phyloP scores from a whole-genome alignment of 2,888 invertebrate species.

The Cistogaster globosa region DNA sequence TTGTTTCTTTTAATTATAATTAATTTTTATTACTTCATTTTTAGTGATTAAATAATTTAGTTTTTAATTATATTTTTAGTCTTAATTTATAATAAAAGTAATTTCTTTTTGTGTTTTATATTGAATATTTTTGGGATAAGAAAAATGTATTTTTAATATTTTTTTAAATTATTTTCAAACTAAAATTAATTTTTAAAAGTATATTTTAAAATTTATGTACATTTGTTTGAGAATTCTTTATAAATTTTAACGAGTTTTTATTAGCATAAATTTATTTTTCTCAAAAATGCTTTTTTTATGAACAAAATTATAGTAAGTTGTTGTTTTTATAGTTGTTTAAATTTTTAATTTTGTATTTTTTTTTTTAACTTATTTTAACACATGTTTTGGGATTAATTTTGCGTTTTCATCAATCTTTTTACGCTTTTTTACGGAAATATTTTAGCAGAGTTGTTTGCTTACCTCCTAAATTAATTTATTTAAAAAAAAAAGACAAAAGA shows the following conservation, averaged over 20 bases:
- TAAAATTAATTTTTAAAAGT: conserved; percentile 38
- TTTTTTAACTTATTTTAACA: conserved; percentile 45
- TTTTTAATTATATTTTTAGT: conserved; percentile 31
- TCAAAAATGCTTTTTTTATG: conserved; percentile 15
- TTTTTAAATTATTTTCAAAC: conserved; percentile 30
- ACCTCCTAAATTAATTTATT: conserved; percentile 64
- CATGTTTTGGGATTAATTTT: conserved; percentile 36
- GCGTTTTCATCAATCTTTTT: conserved; percentile 47
- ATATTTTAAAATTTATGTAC: conserved; percentile 53
- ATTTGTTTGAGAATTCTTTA: conserved; percentile 46
- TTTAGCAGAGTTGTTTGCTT: conserved; percentile 66
- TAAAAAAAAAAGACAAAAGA: conserved; percentile 36
- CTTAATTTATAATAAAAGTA: conserved; percentile 60
- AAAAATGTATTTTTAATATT: conserved; percentile 18
- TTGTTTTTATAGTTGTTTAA: conserved; percentile 28
- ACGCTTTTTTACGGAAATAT: conserved; percentile 62
- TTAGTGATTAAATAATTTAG: conserved; percentile 37
- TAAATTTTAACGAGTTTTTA: conserved; percentile 21
- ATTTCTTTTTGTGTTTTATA: conserved; percentile 49
- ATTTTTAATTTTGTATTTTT: conserved; percentile 15
- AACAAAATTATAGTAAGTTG: conserved; percentile 55
- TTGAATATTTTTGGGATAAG: conserved; percentile 47
- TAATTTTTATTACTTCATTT: conserved; percentile 42
- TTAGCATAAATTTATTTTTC: not conserved
- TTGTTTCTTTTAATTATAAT: conserved; percentile 33